Evolutionary conservation across 2,888 invertebrate species (phyloP).

Genomic region (Heliconius ismenius): DNA sequence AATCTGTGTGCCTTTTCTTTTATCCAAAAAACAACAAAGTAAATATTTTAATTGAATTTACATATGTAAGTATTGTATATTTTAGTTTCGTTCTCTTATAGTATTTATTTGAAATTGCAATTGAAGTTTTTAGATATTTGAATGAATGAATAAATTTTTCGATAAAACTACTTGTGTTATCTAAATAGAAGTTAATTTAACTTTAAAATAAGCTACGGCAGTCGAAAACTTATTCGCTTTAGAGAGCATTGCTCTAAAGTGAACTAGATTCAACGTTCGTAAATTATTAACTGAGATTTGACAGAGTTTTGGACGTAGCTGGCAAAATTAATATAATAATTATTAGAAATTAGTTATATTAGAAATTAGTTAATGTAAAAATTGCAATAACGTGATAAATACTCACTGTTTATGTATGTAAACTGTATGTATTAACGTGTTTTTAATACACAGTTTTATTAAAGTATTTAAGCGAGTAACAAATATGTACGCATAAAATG

Average conservation of each 20-base stretch:
- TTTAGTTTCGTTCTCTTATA: not conserved
- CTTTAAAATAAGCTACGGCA: not conserved
- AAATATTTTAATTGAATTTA: not conserved
- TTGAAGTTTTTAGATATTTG: not conserved
- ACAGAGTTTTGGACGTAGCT: not conserved
- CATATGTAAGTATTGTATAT: not conserved
- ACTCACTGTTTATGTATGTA: too few species aligned
- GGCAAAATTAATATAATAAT: not conserved
- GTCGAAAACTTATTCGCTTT: not conserved
- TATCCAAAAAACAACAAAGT: not conserved
- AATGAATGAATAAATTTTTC: not conserved
- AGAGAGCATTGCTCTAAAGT: conserved; percentile 13
- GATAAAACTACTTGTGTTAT: not conserved
- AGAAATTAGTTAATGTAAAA: too few species aligned
- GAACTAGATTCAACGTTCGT: not conserved
- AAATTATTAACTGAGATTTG: not conserved
- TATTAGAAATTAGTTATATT: not conserved
- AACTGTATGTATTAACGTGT: too few species aligned
- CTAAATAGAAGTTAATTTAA: not conserved
- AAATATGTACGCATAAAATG: too few species aligned
- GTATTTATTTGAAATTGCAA: not conserved
- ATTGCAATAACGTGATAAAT: too few species aligned
- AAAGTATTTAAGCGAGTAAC: too few species aligned
- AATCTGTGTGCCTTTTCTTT: conserved; percentile 28
- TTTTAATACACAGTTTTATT: too few species aligned